These are phyloP conservation scores for Ceratosolen solmsi DNA, from an alignment of 1,140 invertebrate species.

Conservation along the genomic window DNA sequence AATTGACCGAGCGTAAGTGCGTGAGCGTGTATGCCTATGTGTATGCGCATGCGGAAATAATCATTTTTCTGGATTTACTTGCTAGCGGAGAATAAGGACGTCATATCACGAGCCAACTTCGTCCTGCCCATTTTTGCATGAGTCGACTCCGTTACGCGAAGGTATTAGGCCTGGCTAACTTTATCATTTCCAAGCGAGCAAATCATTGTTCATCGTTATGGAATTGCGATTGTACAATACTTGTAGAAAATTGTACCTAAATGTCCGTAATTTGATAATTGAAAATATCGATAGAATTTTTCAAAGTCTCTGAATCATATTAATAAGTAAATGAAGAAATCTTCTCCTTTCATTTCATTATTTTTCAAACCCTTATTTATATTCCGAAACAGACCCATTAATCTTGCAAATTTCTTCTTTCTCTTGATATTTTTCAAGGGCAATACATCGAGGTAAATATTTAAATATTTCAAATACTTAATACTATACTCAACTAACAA, in stretches of 20 bases:
- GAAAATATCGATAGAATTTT: too few relatives aligned
- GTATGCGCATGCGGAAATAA: slow-evolving; percentile 11
- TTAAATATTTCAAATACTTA: slow-evolving; percentile 1
- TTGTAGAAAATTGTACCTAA: too few relatives aligned
- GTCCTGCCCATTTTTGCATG: not conserved
- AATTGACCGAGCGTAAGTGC: not conserved
- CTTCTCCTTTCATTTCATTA: too few relatives aligned
- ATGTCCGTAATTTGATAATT: too few relatives aligned
- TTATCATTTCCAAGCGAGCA: not conserved
- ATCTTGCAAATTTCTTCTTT: too few relatives aligned
- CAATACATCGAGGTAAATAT: not conserved
- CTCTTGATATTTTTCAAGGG: too few relatives aligned
- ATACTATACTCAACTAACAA: too few relatives aligned
- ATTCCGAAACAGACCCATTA: too few relatives aligned
- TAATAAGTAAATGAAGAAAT: too few relatives aligned
- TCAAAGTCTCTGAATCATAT: too few relatives aligned
- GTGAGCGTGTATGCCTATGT: not conserved
- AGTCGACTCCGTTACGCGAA: not conserved
- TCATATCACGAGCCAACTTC: not conserved
- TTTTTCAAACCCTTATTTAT: too few relatives aligned
- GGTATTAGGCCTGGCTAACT: not conserved
- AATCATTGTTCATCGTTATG: not conserved
- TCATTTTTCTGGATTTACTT: slow-evolving; percentile 14
- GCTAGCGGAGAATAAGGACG: slow-evolving; percentile 10
- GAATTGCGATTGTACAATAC: not conserved